Percentiles rank a stretch among this genome's conserved stretches.
These are phyloP conservation scores for Acanthosoma haemorrhoidale DNA, from an alignment of 2,888 invertebrate species.

Conservation along the genomic window DNA sequence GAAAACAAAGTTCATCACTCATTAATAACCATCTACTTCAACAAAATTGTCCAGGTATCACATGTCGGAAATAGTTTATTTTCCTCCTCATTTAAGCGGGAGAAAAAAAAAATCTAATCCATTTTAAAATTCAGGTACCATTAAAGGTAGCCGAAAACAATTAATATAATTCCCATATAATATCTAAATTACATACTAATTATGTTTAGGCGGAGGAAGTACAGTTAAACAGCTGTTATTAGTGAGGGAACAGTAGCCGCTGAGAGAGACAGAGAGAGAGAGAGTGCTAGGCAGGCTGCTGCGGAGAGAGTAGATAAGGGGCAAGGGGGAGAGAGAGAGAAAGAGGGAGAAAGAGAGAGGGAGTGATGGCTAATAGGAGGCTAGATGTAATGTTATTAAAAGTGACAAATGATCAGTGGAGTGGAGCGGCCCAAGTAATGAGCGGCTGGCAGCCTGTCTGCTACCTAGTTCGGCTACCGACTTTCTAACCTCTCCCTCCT, in stretches of 20 bases:
- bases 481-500: neutral
- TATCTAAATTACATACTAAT: slow-evolving; percentile 11
- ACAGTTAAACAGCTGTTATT: neutral
- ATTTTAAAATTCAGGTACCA: neutral
- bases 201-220: neutral
- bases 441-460: neutral
- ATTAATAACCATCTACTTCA: too few relatives aligned
- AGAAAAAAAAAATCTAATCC: too few relatives aligned
- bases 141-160: neutral
- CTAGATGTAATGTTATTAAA: slow-evolving; percentile 29
- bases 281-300: slow-evolving; percentile 7
- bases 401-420: slow-evolving; percentile 14
- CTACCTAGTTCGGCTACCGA: slow-evolving; percentile 15
- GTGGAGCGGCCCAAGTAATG: neutral
- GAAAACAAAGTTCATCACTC: too few relatives aligned
- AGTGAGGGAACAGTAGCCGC: neutral
- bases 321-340: slow-evolving; percentile 4
- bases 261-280: slow-evolving; percentile 27
- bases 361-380: slow-evolving; percentile 2
- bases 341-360: slow-evolving; percentile 21
- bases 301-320: neutral
- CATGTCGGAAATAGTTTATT: too few relatives aligned
- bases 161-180: neutral
- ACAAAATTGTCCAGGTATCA: too few relatives aligned
- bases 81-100: too few relatives aligned